Percentiles rank a stretch among this genome's conserved stretches.
These are phyloP conservation scores for Ptilorrhoa leucosticta DNA, from an alignment of 2,113 vertebrate species.

Conservation along the genomic window DNA sequence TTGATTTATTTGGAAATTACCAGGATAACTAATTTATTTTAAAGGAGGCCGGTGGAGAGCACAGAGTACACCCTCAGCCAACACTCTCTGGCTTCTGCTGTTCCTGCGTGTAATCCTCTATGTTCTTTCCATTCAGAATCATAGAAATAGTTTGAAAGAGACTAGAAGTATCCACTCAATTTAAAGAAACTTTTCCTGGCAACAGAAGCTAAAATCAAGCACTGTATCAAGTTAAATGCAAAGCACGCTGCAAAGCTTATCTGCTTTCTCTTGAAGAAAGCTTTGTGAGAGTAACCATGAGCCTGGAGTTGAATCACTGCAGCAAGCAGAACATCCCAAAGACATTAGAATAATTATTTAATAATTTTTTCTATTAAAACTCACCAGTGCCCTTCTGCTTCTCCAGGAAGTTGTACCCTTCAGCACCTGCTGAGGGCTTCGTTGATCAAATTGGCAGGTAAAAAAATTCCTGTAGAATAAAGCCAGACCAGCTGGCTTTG, in stretches of 20 bases:
- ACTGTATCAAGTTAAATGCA: not conserved
- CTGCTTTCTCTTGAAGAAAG: not conserved
- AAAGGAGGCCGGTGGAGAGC: not conserved
- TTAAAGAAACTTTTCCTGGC: conserved; percentile 32
- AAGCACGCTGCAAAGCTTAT: not conserved
- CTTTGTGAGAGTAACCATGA: not conserved
- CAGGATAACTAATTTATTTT: not conserved
- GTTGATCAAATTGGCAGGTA: conserved; percentile 82
- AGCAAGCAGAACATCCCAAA: conserved; percentile 29
- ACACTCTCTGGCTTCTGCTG: not conserved
- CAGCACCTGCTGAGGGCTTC: conserved; percentile 92
- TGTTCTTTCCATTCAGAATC: not conserved
- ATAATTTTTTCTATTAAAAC: conserved; percentile 73
- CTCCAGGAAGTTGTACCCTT: conserved; percentile 92
- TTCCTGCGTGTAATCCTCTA: not conserved
- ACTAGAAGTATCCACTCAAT: conserved; percentile 1
- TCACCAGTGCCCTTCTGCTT: conserved; percentile 93
- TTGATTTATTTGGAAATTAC: not conserved
- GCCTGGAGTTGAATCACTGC: not conserved
- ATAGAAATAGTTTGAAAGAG: conserved; percentile 24
- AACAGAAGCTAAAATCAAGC: conserved; percentile 2
- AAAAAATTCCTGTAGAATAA: conserved; percentile 82
- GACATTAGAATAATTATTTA: not conserved
- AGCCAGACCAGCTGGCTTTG: conserved; percentile 99
- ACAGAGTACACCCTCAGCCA: not conserved